phyloP scores from a whole-genome alignment of 2,888 invertebrate genomes.

The Aspidapion aeneum region DNA sequence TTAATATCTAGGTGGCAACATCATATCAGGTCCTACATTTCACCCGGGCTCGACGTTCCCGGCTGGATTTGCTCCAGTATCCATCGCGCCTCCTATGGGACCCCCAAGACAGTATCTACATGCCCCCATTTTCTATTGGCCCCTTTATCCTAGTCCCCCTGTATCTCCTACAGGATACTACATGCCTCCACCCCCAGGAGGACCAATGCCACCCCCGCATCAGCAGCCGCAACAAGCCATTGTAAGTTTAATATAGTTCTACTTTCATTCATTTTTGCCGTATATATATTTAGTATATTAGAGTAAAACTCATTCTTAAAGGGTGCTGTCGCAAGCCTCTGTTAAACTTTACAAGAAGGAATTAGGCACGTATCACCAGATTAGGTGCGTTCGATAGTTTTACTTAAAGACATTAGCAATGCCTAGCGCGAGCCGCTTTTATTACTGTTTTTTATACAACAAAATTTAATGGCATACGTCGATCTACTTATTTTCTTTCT shows the following conservation, averaged over 20 bases:
- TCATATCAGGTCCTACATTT: conserved; percentile 51
- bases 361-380: too few relatives aligned
- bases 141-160: conserved; percentile 85
- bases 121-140: conserved; percentile 81
- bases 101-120: conserved; percentile 38
- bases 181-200: conserved; percentile 54
- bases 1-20: conserved; percentile 53
- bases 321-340: too few relatives aligned
- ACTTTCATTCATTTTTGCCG: too few relatives aligned
- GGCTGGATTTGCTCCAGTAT: conserved; percentile 44
- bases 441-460: too few relatives aligned
- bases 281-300: too few relatives aligned
- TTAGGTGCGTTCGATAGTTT: too few relatives aligned
- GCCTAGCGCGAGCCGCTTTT: too few relatives aligned
- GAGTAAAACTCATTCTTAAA: too few relatives aligned
- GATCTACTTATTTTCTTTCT: too few relatives aligned
- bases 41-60: conserved; percentile 42
- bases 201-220: conserved; percentile 32
- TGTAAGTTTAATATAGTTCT: conserved; percentile 21
- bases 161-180: conserved; percentile 89
- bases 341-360: too few relatives aligned
- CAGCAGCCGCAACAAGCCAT: conserved; percentile 44
- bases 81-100: conserved; percentile 43
- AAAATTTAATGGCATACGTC: too few relatives aligned
- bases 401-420: too few relatives aligned